Percentiles rank a stretch among this genome's conserved stretches.
phyloP scores from a whole-genome alignment of 2,888 invertebrate species.

The Cosmia trapezina region DNA sequence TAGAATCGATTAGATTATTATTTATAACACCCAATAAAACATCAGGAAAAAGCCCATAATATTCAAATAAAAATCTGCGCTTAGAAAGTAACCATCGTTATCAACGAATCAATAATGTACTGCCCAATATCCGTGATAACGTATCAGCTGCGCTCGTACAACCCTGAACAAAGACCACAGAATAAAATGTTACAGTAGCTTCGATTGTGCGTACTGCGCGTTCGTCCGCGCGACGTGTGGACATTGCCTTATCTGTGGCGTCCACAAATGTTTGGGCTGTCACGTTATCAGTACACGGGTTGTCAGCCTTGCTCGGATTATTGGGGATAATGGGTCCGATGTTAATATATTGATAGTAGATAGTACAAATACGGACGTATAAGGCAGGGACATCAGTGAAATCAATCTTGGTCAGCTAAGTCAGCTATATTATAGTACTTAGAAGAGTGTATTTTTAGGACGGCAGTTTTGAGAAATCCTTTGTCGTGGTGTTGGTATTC shows the following conservation, averaged over 20 bases:
- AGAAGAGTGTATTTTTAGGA: constrained; percentile 38
- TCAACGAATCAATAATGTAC: constrained; percentile 87
- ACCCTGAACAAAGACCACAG: constrained; percentile 79
- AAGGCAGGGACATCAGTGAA: constrained; percentile 47
- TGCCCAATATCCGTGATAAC: constrained; percentile 81
- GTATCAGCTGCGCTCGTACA: constrained; percentile 74
- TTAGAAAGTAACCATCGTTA: constrained; percentile 80
- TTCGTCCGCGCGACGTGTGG: constrained; percentile 43
- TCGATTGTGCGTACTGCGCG: constrained; percentile 63
- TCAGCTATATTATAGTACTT: constrained; percentile 21
- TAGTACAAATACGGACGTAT: constrained; percentile 65
- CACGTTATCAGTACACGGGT: constrained; percentile 70
- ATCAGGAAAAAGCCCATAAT: constrained; percentile 57
- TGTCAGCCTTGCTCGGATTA: constrained; percentile 78
- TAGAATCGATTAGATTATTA: constrained; percentile 47
- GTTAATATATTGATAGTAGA: constrained; percentile 72
- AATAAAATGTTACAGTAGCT: constrained; percentile 72
- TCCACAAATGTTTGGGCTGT: constrained; percentile 71
- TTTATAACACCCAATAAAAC: constrained; percentile 56
- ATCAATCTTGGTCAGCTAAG: constrained; percentile 46
- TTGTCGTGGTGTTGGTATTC: constrained; percentile 48
- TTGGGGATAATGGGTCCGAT: constrained; percentile 78
- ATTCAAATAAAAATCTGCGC: constrained; percentile 82
- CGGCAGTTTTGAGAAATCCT: constrained; percentile 50
- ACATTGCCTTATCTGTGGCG: constrained; percentile 73